Evolutionary conservation across 2,888 invertebrate species (phyloP).

Genomic region (Caradrina clavipalpis): DNA sequence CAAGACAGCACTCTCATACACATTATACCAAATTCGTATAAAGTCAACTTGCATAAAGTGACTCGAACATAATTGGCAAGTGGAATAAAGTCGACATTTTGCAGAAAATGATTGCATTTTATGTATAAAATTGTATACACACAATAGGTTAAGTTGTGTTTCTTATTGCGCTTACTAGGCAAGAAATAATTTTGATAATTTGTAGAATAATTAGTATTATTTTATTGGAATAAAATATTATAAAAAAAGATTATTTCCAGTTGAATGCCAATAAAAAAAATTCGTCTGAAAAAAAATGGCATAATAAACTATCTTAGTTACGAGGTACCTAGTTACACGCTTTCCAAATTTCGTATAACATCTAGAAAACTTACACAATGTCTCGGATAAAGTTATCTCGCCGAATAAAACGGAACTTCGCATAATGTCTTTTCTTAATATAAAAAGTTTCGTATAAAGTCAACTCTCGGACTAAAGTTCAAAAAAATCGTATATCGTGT

Average conservation of each 20-base stretch:
- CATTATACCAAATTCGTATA: slow-evolving; percentile 28
- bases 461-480: slow-evolving; percentile 12
- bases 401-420: background rate
- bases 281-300: too few species aligned
- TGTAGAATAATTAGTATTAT: too few species aligned
- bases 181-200: background rate
- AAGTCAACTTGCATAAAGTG: slow-evolving; percentile 23
- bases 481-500: background rate
- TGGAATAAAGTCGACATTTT: slow-evolving; percentile 45
- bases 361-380: background rate
- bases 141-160: background rate
- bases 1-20: slow-evolving; percentile 20
- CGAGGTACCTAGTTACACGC: background rate
- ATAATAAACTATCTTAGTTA: background rate
- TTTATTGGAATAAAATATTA: too few species aligned
- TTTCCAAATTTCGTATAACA: background rate
- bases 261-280: too few species aligned
- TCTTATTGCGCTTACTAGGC: background rate
- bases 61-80: slow-evolving; percentile 39
- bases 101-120: slow-evolving; percentile 6
- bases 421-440: slow-evolving; percentile 4
- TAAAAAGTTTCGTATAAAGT: slow-evolving; percentile 1
- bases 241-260: background rate
- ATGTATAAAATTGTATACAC: background rate
- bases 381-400: background rate